These are phyloP conservation scores for Galerucella nymphaeae DNA, from an alignment of 2,888 invertebrate genomes.

Conservation along the genomic window DNA sequence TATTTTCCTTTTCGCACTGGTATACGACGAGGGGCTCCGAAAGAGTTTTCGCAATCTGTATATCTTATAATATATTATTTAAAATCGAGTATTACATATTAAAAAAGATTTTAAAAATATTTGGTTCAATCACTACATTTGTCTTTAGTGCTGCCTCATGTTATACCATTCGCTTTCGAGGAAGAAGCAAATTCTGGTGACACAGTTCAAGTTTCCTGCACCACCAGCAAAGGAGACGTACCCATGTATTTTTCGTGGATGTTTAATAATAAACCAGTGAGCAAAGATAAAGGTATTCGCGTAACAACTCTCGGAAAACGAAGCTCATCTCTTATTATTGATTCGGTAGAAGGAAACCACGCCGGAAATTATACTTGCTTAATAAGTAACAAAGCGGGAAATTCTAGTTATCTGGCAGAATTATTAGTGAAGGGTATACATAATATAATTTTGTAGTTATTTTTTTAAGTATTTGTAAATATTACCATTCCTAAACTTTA, in stretches of 20 bases:
- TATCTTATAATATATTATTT: no score
- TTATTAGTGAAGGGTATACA: constrained; percentile 42
- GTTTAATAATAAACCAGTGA: constrained; percentile 43
- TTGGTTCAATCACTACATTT: not conserved
- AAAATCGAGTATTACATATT: no score
- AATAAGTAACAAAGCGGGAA: constrained; percentile 79
- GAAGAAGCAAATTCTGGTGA: constrained; percentile 76
- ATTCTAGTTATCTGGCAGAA: constrained; percentile 73
- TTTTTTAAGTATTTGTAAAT: not conserved
- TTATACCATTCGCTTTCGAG: constrained; percentile 70
- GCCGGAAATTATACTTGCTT: constrained; percentile 69
- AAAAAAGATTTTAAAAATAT: not conserved
- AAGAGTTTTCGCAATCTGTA: no score
- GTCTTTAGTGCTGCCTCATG: constrained; percentile 65
- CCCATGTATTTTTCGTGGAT: constrained; percentile 75
- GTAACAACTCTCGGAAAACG: constrained; percentile 71
- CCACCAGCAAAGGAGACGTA: constrained; percentile 77
- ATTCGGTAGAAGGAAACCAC: constrained; percentile 69
- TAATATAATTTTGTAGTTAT: not conserved
- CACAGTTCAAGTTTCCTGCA: constrained; percentile 75
- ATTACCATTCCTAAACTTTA: not conserved
- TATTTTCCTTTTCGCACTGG: no score
- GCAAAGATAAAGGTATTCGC: constrained; percentile 47
- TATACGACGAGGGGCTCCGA: no score
- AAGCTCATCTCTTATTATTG: constrained; percentile 72